Evolutionary conservation across 2,113 vertebrate species (phyloP).

Genomic region (Ptilorrhoa leucosticta): DNA sequence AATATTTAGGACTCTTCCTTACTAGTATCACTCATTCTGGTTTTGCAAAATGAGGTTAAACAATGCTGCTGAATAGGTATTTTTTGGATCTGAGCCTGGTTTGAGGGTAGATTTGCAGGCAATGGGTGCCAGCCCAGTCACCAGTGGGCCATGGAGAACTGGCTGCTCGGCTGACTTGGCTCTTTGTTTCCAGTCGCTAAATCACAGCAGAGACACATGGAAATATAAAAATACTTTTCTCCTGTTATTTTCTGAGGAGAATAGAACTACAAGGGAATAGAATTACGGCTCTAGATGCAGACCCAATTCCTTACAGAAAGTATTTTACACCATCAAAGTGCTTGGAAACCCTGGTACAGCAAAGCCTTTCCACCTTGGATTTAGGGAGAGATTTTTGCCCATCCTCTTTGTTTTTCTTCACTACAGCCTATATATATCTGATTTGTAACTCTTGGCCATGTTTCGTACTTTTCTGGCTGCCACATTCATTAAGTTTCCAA

Average conservation of each 20-base stretch:
- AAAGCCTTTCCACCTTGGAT: not conserved
- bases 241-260: not conserved
- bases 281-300: not conserved
- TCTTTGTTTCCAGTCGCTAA: constrained; percentile 2
- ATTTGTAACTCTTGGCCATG: not conserved
- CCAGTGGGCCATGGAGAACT: not conserved
- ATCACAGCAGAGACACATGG: not conserved
- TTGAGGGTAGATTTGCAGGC: not conserved
- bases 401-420: not conserved
- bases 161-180: not conserved
- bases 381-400: not conserved
- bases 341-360: not conserved
- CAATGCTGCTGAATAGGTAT: not conserved
- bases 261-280: not conserved
- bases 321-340: not conserved
- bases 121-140: not conserved
- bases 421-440: not conserved
- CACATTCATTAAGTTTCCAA: constrained; percentile 35
- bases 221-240: not conserved
- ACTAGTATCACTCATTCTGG: not conserved
- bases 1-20: not conserved
- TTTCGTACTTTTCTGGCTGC: not conserved
- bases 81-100: not conserved
- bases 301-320: not conserved
- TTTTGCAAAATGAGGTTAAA: not conserved